Conservation (phyloP, 2,888 invertebrate species). For the Beris morrisii region DNA sequence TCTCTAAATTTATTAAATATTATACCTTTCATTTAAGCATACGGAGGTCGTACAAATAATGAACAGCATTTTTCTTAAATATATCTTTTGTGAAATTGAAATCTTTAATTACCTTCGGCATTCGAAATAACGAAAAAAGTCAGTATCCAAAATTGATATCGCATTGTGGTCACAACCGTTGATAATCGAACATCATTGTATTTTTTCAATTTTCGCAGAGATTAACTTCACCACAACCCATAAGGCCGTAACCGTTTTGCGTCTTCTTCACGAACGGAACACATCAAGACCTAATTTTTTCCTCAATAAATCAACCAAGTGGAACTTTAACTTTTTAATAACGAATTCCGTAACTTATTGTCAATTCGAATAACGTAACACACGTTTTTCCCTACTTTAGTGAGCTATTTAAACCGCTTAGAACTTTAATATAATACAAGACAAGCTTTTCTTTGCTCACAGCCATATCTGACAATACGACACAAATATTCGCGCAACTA, state of each 20-base stretch:
- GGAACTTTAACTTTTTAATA: too few relatives aligned
- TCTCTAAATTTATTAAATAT: too few relatives aligned
- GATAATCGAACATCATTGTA: constrained; percentile 7
- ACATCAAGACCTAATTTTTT: too few relatives aligned
- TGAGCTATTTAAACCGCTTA: too few relatives aligned
- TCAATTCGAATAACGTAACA: not conserved
- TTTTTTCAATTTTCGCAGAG: not conserved
- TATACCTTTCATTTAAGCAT: too few relatives aligned
- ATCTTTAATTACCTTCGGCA: constrained; percentile 22
- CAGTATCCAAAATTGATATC: constrained; percentile 31
- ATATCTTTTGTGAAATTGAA: too few relatives aligned
- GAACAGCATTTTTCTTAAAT: too few relatives aligned
- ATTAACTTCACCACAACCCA: constrained; percentile 11
- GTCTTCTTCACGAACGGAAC: constrained; percentile 8
- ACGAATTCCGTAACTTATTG: too few relatives aligned
- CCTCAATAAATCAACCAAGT: too few relatives aligned
- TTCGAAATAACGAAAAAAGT: constrained; percentile 17
- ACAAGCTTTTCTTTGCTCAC: not conserved
- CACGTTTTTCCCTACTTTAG: not conserved
- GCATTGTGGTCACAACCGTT: constrained; percentile 29
- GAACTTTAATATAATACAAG: not conserved
- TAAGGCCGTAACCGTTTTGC: not conserved
- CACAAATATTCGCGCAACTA: not conserved
- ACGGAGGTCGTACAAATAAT: too few relatives aligned
- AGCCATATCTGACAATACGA: not conserved